Evolutionary conservation across 64 coral and sea anemone genomes (phyloP).

Genomic region (Anthopleura sola): DNA sequence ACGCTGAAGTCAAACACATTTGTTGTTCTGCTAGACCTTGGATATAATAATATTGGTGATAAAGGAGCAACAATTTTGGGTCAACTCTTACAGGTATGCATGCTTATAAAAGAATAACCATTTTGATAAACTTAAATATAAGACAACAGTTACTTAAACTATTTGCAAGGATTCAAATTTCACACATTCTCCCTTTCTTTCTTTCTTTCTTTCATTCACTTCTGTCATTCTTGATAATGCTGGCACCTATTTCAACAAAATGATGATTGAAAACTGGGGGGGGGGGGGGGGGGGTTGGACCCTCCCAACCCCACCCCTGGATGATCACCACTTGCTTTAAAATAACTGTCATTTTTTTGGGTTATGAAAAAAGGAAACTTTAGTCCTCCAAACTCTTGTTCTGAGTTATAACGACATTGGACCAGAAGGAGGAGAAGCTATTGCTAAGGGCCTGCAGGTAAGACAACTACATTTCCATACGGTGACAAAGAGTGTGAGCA

Average conservation of each 20-base stretch:
- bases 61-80: constrained; percentile 78
- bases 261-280: too few relatives aligned
- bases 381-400: constrained; percentile 65
- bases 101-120: neutral
- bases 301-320: too few relatives aligned
- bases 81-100: constrained; percentile 72
- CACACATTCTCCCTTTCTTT: neutral
- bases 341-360: neutral
- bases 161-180: too few relatives aligned
- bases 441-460: constrained; percentile 92
- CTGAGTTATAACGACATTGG: constrained; percentile 96
- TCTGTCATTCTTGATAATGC: too few relatives aligned
- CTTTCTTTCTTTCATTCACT: too few relatives aligned
- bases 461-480: neutral
- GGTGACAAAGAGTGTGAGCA: too few relatives aligned
- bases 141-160: too few relatives aligned
- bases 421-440: constrained; percentile 69
- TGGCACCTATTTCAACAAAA: too few relatives aligned
- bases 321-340: too few relatives aligned
- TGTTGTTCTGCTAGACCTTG: constrained; percentile 70
- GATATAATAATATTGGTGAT: constrained; percentile 89
- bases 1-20: constrained; percentile 84
- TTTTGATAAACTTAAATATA: neutral
- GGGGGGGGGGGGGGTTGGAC: too few relatives aligned
- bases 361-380: constrained; percentile 55